phyloP scores from a whole-genome alignment of 1,140 invertebrate species.

The Aphidius gifuensis region DNA sequence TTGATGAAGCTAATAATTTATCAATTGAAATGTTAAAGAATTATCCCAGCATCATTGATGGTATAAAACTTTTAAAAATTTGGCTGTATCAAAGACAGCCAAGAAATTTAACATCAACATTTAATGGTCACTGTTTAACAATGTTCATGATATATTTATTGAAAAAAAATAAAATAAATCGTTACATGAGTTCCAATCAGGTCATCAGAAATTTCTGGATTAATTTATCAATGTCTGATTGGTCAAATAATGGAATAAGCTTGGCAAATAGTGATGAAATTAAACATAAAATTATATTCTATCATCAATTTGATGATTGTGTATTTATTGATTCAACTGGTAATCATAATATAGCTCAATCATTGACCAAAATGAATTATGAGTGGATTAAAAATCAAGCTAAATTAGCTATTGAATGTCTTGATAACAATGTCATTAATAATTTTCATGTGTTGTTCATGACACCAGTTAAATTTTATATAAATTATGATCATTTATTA shows the following conservation, averaged over 20 bases:
- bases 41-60: constrained; percentile 71
- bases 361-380: constrained; percentile 60
- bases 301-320: constrained; percentile 69
- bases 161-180: constrained; percentile 69
- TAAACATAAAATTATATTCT: constrained; percentile 55
- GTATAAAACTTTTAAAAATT: constrained; percentile 76
- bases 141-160: constrained; percentile 74
- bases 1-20: constrained; percentile 45
- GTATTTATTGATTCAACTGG: constrained; percentile 82
- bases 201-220: constrained; percentile 78
- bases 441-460: constrained; percentile 80
- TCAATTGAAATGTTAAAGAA: constrained; percentile 53
- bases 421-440: constrained; percentile 68
- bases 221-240: constrained; percentile 60
- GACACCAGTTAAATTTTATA: constrained; percentile 65
- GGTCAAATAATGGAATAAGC: constrained; percentile 59
- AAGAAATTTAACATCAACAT: constrained; percentile 55
- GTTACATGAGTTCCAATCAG: constrained; percentile 87
- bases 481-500: constrained; percentile 75
- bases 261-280: constrained; percentile 43
- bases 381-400: constrained; percentile 68
- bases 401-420: constrained; percentile 64
- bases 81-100: constrained; percentile 80
- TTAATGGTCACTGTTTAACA: constrained; percentile 68
- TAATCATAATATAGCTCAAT: constrained; percentile 71